Percentiles rank a stretch among this genome's conserved stretches.
Evolutionary conservation across 2,888 invertebrate genomes (phyloP).

Genomic region (Pollenia angustigena): DNA sequence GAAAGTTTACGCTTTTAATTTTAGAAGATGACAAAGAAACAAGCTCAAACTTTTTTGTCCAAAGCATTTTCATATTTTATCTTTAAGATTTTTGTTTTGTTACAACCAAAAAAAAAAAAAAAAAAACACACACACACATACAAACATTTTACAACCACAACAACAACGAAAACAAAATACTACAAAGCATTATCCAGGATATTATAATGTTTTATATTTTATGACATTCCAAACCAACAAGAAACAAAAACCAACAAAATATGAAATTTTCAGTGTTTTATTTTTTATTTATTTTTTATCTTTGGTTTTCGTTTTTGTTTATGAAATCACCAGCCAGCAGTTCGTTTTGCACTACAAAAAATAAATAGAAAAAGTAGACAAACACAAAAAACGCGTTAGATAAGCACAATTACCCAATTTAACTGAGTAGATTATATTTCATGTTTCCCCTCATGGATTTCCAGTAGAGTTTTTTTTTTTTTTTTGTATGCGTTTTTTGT

Average conservation of each 20-base stretch:
- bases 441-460: constrained; percentile 63
- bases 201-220: constrained; percentile 63
- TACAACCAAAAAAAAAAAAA: constrained; percentile 4
- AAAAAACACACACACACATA: constrained; percentile 5
- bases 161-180: constrained; percentile 9
- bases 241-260: constrained; percentile 29
- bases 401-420: constrained; percentile 75
- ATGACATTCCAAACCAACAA: constrained; percentile 57
- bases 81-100: constrained; percentile 40
- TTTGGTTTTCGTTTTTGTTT: constrained; percentile 8
- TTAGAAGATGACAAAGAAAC: neutral
- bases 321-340: constrained; percentile 25
- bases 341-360: constrained; percentile 4
- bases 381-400: constrained; percentile 69
- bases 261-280: constrained; percentile 47
- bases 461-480: constrained; percentile 14
- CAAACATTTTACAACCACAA: neutral
- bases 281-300: constrained; percentile 32
- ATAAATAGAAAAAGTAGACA: constrained; percentile 4
- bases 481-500: neutral
- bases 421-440: constrained; percentile 68
- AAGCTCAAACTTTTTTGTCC: constrained; percentile 18
- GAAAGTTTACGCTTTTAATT: constrained; percentile 28
- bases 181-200: constrained; percentile 39
- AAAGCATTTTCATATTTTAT: constrained; percentile 47